These are phyloP conservation scores for Lordiphosa collinella DNA, from an alignment of 1,140 invertebrate genomes.

Conservation along the genomic window DNA sequence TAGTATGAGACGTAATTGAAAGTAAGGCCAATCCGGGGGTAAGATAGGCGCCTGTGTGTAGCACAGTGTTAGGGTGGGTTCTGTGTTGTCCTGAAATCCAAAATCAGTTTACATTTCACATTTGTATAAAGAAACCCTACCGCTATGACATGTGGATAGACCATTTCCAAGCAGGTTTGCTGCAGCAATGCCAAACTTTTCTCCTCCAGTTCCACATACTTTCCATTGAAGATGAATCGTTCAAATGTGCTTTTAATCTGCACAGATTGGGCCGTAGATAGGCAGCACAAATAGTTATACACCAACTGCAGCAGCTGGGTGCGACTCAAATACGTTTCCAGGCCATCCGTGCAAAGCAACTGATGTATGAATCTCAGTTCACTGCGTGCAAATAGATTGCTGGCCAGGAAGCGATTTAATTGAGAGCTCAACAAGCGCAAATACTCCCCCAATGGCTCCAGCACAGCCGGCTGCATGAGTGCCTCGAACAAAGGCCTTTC, in stretches of 20 bases:
- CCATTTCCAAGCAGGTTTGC: slow-evolving; percentile 54
- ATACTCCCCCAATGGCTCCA: slow-evolving; percentile 55
- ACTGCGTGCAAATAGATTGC: slow-evolving; percentile 69
- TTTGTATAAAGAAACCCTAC: too few species aligned
- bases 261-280: slow-evolving; percentile 51
- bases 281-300: slow-evolving; percentile 63
- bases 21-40: slow-evolving; percentile 71
- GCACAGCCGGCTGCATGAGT: slow-evolving; percentile 45
- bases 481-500: slow-evolving; percentile 34
- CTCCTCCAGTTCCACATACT: slow-evolving; percentile 45
- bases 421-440: slow-evolving; percentile 32
- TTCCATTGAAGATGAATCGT: slow-evolving; percentile 56
- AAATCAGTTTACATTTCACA: too few species aligned
- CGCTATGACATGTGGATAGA: slow-evolving; percentile 65
- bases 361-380: slow-evolving; percentile 68
- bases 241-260: slow-evolving; percentile 70
- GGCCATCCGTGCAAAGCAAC: slow-evolving; percentile 47
- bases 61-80: slow-evolving; percentile 57
- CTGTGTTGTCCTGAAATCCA: slow-evolving; percentile 67
- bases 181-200: slow-evolving; percentile 50
- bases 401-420: slow-evolving; percentile 55
- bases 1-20: slow-evolving; percentile 62
- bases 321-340: slow-evolving; percentile 51
- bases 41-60: slow-evolving; percentile 59
- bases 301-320: slow-evolving; percentile 58